phyloP scores from a whole-genome alignment of 1,140 invertebrate genomes.

The Cherax destructor region DNA sequence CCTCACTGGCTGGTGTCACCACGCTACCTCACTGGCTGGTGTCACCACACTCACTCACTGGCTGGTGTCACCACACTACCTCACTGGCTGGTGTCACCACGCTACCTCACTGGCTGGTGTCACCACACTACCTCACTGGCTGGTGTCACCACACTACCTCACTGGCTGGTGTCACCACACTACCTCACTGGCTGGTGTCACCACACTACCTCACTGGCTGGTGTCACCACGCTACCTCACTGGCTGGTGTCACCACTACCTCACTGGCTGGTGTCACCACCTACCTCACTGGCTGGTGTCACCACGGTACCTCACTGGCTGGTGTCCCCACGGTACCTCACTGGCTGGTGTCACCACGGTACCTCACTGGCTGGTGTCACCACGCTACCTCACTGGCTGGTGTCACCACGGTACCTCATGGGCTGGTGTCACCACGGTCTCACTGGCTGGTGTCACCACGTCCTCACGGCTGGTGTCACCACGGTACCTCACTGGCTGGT shows the following conservation, averaged over 20 bases:
- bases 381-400: not conserved
- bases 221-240: no score
- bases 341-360: not conserved
- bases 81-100: not conserved
- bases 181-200: not conserved
- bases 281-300: not conserved
- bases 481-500: not conserved
- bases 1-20: not conserved
- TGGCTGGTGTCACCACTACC: not conserved
- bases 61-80: no score
- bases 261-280: not conserved
- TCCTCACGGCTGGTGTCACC: no score
- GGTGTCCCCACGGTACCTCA: no score
- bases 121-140: not conserved
- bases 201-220: not conserved
- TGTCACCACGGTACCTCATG: no score
- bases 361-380: not conserved
- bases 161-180: not conserved
- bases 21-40: not conserved
- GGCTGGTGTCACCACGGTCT: no score
- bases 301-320: not conserved
- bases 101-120: not conserved
- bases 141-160: no score
- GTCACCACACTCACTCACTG: not conserved
- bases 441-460: not conserved